These are phyloP conservation scores for Serrognathus titanus DNA, from an alignment of 2,888 invertebrate species.

Conservation along the genomic window DNA sequence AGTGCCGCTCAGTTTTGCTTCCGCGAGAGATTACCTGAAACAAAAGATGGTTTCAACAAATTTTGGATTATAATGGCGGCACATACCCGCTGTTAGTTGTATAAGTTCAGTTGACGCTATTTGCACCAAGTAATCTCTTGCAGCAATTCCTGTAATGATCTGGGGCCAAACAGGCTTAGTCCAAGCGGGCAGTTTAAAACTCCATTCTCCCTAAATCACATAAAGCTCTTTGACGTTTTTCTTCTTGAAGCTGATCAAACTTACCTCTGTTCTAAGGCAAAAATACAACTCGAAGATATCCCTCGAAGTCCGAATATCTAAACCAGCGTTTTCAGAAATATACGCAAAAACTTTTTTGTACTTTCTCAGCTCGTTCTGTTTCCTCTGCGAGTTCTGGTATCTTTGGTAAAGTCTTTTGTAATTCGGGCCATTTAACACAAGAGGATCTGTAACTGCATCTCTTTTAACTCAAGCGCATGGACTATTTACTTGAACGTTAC, in stretches of 20 bases:
- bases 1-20: not conserved
- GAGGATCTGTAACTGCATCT: not conserved
- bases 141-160: constrained; percentile 24
- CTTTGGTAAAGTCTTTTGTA: not conserved
- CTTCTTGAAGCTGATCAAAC: not conserved
- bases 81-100: not conserved
- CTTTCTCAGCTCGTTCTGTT: not conserved
- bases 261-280: not conserved
- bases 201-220: constrained; percentile 34
- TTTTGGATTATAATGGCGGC: too few species aligned
- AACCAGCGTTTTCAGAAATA: not conserved
- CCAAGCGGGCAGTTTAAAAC: constrained; percentile 46
- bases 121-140: not conserved
- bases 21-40: not conserved
- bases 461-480: not conserved
- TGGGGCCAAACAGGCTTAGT: constrained; percentile 38
- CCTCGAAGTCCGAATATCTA: not conserved
- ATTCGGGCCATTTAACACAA: not conserved
- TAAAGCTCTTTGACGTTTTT: not conserved
- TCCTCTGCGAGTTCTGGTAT: not conserved
- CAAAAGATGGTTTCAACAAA: too few species aligned
- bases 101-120: not conserved
- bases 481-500: not conserved
- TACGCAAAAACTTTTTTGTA: not conserved
- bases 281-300: not conserved